Conservation (phyloP, 23 tunicate species). For the Trididemnum nubilum region DNA sequence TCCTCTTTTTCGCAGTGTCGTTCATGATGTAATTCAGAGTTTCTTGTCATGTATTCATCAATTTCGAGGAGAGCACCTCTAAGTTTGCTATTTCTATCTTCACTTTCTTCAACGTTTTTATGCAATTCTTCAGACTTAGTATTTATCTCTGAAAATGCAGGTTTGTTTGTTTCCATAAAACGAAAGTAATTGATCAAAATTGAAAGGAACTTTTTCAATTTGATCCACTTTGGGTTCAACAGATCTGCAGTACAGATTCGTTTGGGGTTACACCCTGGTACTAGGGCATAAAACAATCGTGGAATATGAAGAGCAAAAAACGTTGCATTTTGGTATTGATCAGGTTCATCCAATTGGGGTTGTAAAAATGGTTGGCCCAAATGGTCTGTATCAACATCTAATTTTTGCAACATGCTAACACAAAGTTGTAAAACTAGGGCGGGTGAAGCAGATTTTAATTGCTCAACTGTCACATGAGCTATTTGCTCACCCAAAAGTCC, state of each 20-base stretch:
- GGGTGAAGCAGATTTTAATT: conserved; percentile 38
- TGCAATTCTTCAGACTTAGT: conserved; percentile 29
- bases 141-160: conserved; percentile 12
- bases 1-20: conserved; percentile 21
- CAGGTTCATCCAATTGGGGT: conserved; percentile 7
- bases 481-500: conserved; percentile 49
- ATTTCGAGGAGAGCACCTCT: conserved; percentile 11
- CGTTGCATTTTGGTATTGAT: conserved; percentile 16
- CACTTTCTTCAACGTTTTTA: conserved; percentile 5
- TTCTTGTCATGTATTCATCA: neutral
- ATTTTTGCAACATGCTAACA: conserved; percentile 46
- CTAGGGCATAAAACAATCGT: neutral
- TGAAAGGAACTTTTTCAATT: conserved; percentile 18
- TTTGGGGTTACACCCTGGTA: conserved; percentile 38
- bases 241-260: conserved; percentile 15
- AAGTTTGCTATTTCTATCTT: conserved; percentile 14
- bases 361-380: conserved; percentile 34
- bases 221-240: conserved; percentile 51
- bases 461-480: conserved; percentile 44
- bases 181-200: conserved; percentile 43
- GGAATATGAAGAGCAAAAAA: conserved; percentile 25
- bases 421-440: conserved; percentile 42
- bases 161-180: conserved; percentile 1
- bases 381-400: conserved; percentile 49
- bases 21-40: conserved; percentile 8